A percentile compares a stretch with the other conserved stretches of the same genome.
These are phyloP conservation scores for Heteronetta atricapilla DNA, from an alignment of 2,113 vertebrate species.

Conservation along the genomic window DNA sequence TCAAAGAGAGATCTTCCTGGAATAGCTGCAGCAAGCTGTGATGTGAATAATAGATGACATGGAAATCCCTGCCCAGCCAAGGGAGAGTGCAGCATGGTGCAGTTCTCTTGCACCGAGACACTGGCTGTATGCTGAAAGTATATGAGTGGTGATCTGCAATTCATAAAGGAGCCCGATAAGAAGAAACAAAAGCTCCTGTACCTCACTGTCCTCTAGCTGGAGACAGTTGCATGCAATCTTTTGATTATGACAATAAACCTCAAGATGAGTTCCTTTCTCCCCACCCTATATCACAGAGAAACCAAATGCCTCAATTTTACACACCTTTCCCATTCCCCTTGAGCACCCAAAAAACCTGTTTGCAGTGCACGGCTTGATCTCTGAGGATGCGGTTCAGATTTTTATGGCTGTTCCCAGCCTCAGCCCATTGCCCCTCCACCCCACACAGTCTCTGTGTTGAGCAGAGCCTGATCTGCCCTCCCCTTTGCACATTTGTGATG, in stretches of 20 bases:
- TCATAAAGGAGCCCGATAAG: neutral
- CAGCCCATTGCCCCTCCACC: neutral
- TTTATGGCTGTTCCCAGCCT: neutral
- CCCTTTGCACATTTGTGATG: rapidly evolving
- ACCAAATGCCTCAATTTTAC: neutral
- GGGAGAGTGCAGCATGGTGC: neutral
- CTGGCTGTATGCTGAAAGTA: neutral
- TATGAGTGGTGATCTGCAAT: neutral
- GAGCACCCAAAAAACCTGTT: neutral
- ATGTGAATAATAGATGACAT: constrained; percentile 36
- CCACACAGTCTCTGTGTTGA: rapidly evolving
- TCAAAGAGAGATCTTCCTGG: neutral
- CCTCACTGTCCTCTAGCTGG: neutral
- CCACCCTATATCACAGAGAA: neutral
- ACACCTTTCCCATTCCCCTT: rapidly evolving
- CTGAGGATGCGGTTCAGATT: neutral
- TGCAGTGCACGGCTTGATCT: neutral
- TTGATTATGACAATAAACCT: neutral
- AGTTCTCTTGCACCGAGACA: neutral
- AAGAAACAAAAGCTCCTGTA: neutral
- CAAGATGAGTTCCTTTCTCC: neutral
- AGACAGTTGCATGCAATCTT: neutral
- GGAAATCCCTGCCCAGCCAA: neutral
- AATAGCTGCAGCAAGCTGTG: constrained; percentile 25
- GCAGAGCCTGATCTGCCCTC: neutral